Evolutionary conservation across 2,888 invertebrate species (phyloP).

Genomic region (Notodonta ziczac): DNA sequence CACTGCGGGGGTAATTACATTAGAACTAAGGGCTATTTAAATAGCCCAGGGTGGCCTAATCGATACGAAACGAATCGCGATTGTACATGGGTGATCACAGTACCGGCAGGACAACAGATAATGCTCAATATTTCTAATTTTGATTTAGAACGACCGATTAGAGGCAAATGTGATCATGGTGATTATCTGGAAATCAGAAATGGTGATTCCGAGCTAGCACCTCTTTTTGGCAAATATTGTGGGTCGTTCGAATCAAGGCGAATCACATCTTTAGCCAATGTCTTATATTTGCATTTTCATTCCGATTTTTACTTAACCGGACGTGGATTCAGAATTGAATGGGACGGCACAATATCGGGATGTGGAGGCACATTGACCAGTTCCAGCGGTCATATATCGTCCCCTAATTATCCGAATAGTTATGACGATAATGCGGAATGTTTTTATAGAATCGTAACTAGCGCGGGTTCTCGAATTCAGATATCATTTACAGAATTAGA

Average conservation of each 20-base stretch:
- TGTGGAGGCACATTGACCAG: slow-evolving; percentile 92
- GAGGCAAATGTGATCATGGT: slow-evolving; percentile 62
- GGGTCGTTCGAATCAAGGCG: slow-evolving; percentile 86
- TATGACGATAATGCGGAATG: slow-evolving; percentile 91
- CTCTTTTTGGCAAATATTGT: slow-evolving; percentile 92
- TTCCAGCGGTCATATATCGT: slow-evolving; percentile 89
- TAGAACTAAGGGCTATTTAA: slow-evolving; percentile 87
- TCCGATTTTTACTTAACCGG: slow-evolving; percentile 87
- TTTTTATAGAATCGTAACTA: slow-evolving; percentile 90
- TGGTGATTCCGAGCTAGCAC: slow-evolving; percentile 88
- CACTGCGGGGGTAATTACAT: slow-evolving; percentile 90
- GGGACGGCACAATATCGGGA: slow-evolving; percentile 82
- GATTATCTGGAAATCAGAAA: slow-evolving; percentile 87
- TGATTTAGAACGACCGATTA: slow-evolving; percentile 84
- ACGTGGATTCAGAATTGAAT: slow-evolving; percentile 87
- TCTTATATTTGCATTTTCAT: slow-evolving; percentile 89
- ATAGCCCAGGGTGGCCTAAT: slow-evolving; percentile 91
- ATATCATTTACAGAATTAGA: slow-evolving; percentile 89
- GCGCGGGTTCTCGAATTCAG: slow-evolving; percentile 88
- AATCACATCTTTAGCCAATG: slow-evolving; percentile 91
- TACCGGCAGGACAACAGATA: slow-evolving; percentile 89
- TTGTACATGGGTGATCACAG: slow-evolving; percentile 93
- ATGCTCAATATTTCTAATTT: slow-evolving; percentile 84
- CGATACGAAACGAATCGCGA: slow-evolving; percentile 88
- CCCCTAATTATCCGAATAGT: slow-evolving; percentile 93